Evolutionary conservation across 1,140 invertebrate genomes (phyloP), one percentile per base, ranked within the genome.

Genomic region (Euborellia annulipes): DNA sequence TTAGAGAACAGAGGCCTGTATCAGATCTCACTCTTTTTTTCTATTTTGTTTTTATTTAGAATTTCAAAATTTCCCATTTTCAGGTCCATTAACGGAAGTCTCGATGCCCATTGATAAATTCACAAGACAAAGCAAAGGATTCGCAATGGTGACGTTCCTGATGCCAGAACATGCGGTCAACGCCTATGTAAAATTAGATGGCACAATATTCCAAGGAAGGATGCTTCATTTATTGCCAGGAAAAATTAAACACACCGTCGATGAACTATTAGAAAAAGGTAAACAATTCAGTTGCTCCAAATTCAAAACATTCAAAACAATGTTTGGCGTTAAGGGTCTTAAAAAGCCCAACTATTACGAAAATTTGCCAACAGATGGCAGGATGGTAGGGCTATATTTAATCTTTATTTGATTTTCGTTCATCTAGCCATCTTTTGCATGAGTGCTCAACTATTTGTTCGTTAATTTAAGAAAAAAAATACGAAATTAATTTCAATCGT

Each of bases 121-220:
- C 2, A 85, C 84, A 0, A 78, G 89, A 38, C 80, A 85, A 63
- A 69, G 79, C 1, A 97, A 98, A 69, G 95, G 94, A 2, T 98
- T 94, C 68, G 95, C 85, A 1, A 81, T 84, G 2, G 72, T 98
- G 0, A 91, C 88, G 0, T 99, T 82, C 62, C 65, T 98, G 58
- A 82, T 98, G 69, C 91, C 94, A 0, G 93, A 98, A 62, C 82
- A 98, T 68, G 95, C 95, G 0, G 73, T 88, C 0, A 79, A 76
- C 58, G 95, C 95, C 0, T 96, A 83, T 56, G 70, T 72, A 14
- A 76, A 81, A 55, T 65, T 98, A 2, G 93, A 98, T 66, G 92
- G 92, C 3, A 82, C 78, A 3, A 70, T 80, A 41, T 86, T 94
- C 51, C 80, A 88, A 58, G 95, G 95, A 0, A 68, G 95, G 54